These are phyloP conservation scores for Drosophila ogumai DNA, from an alignment of 1,140 invertebrate genomes.

Conservation along the genomic window DNA sequence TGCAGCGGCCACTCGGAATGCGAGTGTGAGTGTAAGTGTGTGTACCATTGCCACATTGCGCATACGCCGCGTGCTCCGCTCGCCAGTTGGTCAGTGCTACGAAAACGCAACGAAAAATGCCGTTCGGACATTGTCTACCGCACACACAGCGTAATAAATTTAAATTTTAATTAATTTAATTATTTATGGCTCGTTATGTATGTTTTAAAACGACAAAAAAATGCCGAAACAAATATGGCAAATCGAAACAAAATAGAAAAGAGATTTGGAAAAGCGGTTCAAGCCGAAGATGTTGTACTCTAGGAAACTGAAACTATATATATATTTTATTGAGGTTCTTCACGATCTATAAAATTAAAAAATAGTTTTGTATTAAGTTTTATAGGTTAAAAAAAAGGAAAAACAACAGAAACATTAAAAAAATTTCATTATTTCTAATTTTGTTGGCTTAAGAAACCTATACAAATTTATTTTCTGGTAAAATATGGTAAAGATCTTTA, in stretches of 20 bases:
- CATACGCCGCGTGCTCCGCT: slow-evolving; percentile 48
- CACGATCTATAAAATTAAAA: not conserved
- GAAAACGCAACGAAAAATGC: slow-evolving; percentile 48
- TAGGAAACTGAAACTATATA: not conserved
- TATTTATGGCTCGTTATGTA: slow-evolving; percentile 71
- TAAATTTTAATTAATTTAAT: slow-evolving; percentile 83
- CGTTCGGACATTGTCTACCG: slow-evolving; percentile 34
- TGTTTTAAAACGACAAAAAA: slow-evolving; percentile 47
- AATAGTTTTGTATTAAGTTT: not conserved
- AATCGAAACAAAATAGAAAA: slow-evolving; percentile 24
- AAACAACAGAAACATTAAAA: no score
- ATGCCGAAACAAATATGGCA: slow-evolving; percentile 3
- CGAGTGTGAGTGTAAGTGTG: not conserved
- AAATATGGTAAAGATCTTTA: no score
- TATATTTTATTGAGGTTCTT: no score
- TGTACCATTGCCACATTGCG: slow-evolving; percentile 34
- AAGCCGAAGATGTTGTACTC: not conserved
- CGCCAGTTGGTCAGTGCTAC: slow-evolving; percentile 6
- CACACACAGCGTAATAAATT: slow-evolving; percentile 76
- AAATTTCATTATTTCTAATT: no score
- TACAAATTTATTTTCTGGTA: no score
- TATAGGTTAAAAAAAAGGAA: no score
- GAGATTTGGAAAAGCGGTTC: not conserved
- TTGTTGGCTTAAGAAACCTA: no score
- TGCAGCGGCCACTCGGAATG: slow-evolving; percentile 38